A percentile compares a stretch with the other conserved stretches of the same genome.
Evolutionary conservation across 2,113 vertebrate genomes (phyloP).

Genomic region (Crotalus viridis): DNA sequence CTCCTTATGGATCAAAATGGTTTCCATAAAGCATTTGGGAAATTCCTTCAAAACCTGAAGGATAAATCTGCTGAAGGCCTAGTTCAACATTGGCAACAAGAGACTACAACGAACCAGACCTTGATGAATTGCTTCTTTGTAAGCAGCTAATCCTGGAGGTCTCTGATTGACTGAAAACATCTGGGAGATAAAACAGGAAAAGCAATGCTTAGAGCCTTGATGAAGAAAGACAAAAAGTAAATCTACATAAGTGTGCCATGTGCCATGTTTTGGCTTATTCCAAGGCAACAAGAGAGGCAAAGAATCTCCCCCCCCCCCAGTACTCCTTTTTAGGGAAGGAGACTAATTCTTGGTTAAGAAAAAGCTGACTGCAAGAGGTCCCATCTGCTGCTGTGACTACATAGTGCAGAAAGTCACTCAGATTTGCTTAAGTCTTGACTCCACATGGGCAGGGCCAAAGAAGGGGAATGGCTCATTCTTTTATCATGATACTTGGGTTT

Average conservation of each 20-base stretch:
- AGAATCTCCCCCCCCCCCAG: background rate
- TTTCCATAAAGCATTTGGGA: background rate
- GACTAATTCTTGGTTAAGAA: no score
- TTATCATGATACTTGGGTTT: background rate
- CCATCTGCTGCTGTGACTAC: background rate
- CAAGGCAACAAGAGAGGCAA: background rate
- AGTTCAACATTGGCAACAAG: background rate
- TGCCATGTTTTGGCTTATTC: background rate
- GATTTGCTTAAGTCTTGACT: background rate
- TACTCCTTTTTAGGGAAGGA: background rate
- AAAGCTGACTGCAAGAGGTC: background rate
- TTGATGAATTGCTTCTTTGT: background rate
- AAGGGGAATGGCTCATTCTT: background rate
- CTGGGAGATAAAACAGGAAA: background rate
- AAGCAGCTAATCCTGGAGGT: background rate
- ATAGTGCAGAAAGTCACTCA: background rate
- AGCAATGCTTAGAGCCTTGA: background rate
- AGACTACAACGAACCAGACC: background rate
- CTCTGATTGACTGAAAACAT: background rate
- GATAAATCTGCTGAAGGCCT: background rate
- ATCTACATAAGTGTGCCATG: background rate
- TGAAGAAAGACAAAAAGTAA: background rate
- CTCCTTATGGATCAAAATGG: background rate
- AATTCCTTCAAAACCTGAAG: background rate
- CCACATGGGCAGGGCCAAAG: background rate